Base-by-base conservation (phyloP, 2,888 invertebrate species). In the Nymphalis polychloros region DNA sequence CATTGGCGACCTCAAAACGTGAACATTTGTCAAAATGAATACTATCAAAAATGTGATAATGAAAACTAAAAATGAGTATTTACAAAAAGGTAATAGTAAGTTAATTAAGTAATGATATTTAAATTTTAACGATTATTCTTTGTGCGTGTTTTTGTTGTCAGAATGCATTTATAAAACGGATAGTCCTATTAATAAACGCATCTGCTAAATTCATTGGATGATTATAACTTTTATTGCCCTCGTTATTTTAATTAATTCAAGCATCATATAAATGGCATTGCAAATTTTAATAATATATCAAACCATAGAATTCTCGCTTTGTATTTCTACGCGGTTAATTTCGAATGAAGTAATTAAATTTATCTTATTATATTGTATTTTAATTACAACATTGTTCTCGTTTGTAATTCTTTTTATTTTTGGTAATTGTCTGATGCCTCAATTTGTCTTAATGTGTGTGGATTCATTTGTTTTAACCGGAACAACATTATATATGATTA, bases 221-320 rank as follows among this genome's bases (percentile, higher is more conserved):
- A 65, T 65, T 65, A 65, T 59, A 65, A 65, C 65, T 65, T 65
- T 65, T 60, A 65, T 60, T 65, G 65, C 59, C 23, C 59, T 59
- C 48, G 59, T 60, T 59, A 49, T 65, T 57, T 60, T 65, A 65
- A 65, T 65, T 23, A 59, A 59, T 60, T 46, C 46, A 52, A 46
- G 31, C 57, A 64, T 64, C 57, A 64, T 59, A 64, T 64, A 65
- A 60, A 65, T 65, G 46, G 59, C 10, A 35, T 52, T 50, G 59
- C 20, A 59, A 65, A 60, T 59, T 52, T 52, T 23, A 52, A 20
- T 10, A 19, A 52, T 52, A 52, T 52, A 52, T 23, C 52, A 41
- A 41, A 41, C 41, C 13, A 41, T 41, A 41, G 41, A 41, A 41
- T 13, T 41, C 13, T 16, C 23, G 23, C 16, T 52, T 23, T 52